Base-by-base conservation (phyloP, 2,113 vertebrate genomes). In the Anolis sagrei region DNA sequence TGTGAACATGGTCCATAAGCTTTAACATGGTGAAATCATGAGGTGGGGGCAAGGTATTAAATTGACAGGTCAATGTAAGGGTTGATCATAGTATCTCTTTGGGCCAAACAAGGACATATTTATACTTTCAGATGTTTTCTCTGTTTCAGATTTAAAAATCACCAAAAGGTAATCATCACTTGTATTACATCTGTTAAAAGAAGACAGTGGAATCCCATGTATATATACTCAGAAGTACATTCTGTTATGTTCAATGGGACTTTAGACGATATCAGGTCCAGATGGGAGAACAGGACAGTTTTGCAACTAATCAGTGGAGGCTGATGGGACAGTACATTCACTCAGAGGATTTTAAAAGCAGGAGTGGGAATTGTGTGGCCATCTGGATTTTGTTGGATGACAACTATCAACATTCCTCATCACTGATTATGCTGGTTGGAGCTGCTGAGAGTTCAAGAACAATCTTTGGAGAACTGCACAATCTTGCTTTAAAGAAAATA, bases 21-120 rank as follows among this genome's bases (percentile, higher is more conserved):
- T 66, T 32, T 44, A 64, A 82, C 49, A 70, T 54, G 44, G 49
- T 72, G 51, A 70, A 23, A 54, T 72, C 9, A 72, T 54, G 23
- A 72, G 13, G 13, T 44, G n/a, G 5, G 66, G 29, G 19, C 23
- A 44, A 44, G 7, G 58, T 84, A 91, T 84, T 87, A 82, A 82
- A 83, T 87, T 0, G 19, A 88, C n/a, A 69, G 36, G 88, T 44
- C 7, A 25, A 18, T 64, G 19, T 8, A 27, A 2, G 48, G 36
- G 25, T 21, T 80, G 14, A 54, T 48, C 34, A 23, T 23, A 25
- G 21, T 6, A 5, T n/a, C 39, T 27, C 7, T 25, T 4, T 44
- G 25, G 36, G 16, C 13, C 61, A 66, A 48, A 11, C 36, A 66
- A 10, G 27, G 61, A 9, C 27, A 79, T 34, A 2, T 6, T 25